Percentiles rank a stretch among this genome's conserved stretches.
Conservation (phyloP, 1,140 invertebrate species). For the Leptinotarsa lineolata region DNA sequence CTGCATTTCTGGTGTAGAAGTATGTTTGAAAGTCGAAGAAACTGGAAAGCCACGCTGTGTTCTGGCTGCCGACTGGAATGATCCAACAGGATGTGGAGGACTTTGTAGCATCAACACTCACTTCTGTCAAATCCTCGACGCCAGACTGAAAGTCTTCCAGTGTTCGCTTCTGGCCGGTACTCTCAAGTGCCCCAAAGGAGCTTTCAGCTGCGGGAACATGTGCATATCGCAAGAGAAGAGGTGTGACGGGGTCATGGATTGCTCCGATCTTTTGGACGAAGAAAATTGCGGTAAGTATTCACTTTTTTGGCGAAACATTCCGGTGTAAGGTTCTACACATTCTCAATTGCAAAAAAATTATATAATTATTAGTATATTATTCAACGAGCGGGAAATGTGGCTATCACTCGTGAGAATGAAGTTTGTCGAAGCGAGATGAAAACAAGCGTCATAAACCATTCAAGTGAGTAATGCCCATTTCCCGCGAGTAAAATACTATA, state of each 20-base stretch:
- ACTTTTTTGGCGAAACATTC: too few species aligned
- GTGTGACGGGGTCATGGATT: constrained; percentile 79
- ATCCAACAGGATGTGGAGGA: constrained; percentile 76
- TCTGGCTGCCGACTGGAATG: constrained; percentile 61
- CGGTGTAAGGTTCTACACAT: too few species aligned
- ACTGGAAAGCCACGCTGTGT: constrained; percentile 62
- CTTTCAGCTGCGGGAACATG: constrained; percentile 72
- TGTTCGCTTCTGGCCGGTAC: constrained; percentile 58
- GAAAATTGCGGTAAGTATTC: constrained; percentile 69
- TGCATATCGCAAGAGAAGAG: constrained; percentile 69
- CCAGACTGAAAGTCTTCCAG: constrained; percentile 57
- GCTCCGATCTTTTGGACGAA: constrained; percentile 81
- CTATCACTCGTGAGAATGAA: too few species aligned
- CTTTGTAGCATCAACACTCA: constrained; percentile 71
- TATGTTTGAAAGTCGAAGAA: constrained; percentile 50
- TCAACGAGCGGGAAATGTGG: too few species aligned
- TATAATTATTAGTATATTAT: too few species aligned
- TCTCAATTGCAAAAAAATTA: too few species aligned
- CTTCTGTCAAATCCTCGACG: constrained; percentile 71
- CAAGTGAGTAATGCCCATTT: too few species aligned
- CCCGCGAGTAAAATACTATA: too few species aligned
- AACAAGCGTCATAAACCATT: too few species aligned
- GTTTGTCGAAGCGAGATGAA: too few species aligned
- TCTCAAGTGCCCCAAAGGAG: constrained; percentile 64
- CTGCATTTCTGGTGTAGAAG: constrained; percentile 26